Conservation (phyloP, 1,140 invertebrate genomes). For the Eumeta japonica region DNA sequence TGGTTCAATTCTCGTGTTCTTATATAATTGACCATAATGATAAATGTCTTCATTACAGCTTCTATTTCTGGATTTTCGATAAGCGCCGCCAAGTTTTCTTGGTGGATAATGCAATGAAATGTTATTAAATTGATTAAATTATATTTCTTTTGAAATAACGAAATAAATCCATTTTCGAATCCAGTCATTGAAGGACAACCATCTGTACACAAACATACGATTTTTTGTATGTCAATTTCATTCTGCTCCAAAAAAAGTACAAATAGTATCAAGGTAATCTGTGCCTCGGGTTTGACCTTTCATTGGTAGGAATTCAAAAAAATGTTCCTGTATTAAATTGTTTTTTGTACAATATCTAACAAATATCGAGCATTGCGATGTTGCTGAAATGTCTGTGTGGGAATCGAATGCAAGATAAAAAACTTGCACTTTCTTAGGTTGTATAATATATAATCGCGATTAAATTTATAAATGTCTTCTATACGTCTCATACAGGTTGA, state of each 20-base stretch:
- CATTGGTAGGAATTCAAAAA: too few relatives aligned
- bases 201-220: conserved; percentile 18
- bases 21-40: too few relatives aligned
- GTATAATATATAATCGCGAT: conserved; percentile 10
- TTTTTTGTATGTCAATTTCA: conserved; percentile 20
- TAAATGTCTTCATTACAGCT: too few relatives aligned
- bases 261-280: conserved; percentile 19
- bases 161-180: conserved; percentile 17
- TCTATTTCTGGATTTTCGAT: too few relatives aligned
- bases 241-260: conserved; percentile 16
- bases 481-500: conserved; percentile 12
- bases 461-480: conserved; percentile 14
- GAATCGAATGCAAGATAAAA: conserved; percentile 20
- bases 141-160: conserved; percentile 19
- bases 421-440: conserved; percentile 15
- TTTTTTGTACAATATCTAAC: conserved; percentile 17
- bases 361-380: conserved; percentile 19
- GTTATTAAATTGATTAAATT: conserved; percentile 17
- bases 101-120: too few relatives aligned
- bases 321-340: conserved; percentile 15
- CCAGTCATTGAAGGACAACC: conserved; percentile 17
- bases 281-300: conserved; percentile 18
- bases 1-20: too few relatives aligned
- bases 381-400: conserved; percentile 18
- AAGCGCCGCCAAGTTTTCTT: too few relatives aligned